Conservation (phyloP, 2,113 vertebrate species). For the Toxotes chatareus region DNA sequence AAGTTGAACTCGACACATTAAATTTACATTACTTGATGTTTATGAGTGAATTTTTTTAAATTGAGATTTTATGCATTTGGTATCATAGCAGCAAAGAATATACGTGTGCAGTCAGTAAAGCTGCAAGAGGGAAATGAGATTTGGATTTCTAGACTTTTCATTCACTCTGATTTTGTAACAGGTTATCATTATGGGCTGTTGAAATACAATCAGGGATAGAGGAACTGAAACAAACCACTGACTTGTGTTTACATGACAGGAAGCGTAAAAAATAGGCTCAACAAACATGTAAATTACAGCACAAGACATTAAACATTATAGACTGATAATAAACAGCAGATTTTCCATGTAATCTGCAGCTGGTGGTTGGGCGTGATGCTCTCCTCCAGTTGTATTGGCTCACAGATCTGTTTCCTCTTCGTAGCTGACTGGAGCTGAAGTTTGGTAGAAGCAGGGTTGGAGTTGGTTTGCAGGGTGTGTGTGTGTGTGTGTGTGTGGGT, state of each 20-base stretch:
- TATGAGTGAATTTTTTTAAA: background rate
- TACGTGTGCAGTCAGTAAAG: background rate
- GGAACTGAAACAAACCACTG: background rate
- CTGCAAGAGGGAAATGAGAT: background rate
- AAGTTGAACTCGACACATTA: background rate
- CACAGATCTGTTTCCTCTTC: background rate
- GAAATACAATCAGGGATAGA: background rate
- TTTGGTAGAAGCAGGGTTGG: constrained; percentile 30
- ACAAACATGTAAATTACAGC: constrained; percentile 15
- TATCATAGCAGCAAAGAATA: background rate
- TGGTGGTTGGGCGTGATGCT: background rate
- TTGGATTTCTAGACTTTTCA: background rate
- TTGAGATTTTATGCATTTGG: background rate
- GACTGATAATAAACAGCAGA: background rate
- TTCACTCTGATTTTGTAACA: background rate
- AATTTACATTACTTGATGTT: background rate
- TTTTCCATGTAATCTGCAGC: constrained; percentile 19
- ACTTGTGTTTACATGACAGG: constrained; percentile 20
- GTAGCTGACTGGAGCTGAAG: constrained; percentile 32
- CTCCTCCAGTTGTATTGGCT: constrained; percentile 7
- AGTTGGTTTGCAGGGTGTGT: constrained; percentile 16
- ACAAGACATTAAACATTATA: constrained; percentile 12
- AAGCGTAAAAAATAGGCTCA: constrained; percentile 1
- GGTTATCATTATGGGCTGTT: constrained; percentile 9
- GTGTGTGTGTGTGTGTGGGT: constrained; percentile 26